Conservation (phyloP, 1,140 invertebrate species). For the Proales similis region DNA sequence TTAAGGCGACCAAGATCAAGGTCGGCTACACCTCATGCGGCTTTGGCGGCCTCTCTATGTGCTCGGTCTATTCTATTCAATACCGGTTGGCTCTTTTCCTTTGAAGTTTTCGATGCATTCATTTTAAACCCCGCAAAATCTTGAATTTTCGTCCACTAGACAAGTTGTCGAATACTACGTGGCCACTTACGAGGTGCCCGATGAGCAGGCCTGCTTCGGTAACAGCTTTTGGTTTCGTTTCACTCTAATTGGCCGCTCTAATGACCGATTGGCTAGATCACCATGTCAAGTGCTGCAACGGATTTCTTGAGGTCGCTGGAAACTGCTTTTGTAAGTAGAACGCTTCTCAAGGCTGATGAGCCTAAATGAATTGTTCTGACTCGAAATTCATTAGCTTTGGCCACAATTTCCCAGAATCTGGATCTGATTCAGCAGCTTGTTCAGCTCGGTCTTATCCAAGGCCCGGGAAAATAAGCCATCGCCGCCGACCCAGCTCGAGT, state of each 20-base stretch:
- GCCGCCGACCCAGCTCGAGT: too few relatives aligned
- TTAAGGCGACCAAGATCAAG: conserved; percentile 31
- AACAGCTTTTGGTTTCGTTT: too few relatives aligned
- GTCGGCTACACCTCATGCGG: conserved; percentile 32
- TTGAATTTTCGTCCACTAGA: too few relatives aligned
- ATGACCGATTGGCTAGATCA: too few relatives aligned
- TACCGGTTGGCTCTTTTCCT: too few relatives aligned
- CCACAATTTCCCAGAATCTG: conserved; percentile 11
- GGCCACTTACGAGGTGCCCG: conserved; percentile 28
- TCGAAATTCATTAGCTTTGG: conserved; percentile 14
- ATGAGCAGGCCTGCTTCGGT: conserved; percentile 36
- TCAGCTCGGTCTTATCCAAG: conserved; percentile 18
- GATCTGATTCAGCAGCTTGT: conserved; percentile 20
- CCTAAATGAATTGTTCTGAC: neutral
- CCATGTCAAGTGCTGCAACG: conserved; percentile 37
- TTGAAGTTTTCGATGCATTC: neutral
- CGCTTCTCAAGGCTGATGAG: neutral
- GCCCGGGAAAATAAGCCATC: conserved; percentile 22
- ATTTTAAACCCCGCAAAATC: neutral
- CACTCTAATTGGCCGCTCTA: too few relatives aligned
- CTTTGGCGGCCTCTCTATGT: conserved; percentile 16
- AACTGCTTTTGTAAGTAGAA: conserved; percentile 30
- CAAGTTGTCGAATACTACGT: conserved; percentile 20
- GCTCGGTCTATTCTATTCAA: conserved; percentile 28
- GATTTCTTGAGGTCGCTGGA: conserved; percentile 4